These are phyloP conservation scores for Cerceris rybyensis DNA, from an alignment of 2,888 invertebrate species.

Conservation along the genomic window DNA sequence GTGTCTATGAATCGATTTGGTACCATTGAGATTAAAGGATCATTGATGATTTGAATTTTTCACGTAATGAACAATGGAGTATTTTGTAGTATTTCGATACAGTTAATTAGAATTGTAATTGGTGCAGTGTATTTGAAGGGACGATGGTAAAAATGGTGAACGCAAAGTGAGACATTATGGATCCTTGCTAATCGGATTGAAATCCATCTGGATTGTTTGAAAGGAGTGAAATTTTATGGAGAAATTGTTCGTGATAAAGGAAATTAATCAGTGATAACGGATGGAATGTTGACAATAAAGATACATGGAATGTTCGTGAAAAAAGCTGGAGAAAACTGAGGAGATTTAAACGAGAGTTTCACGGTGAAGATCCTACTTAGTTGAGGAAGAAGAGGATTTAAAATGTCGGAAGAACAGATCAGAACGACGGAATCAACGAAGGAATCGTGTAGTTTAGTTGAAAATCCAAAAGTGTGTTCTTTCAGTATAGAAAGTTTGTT, in stretches of 20 bases:
- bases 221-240: too few relatives aligned
- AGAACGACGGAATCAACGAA: slow-evolving; percentile 40
- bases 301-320: background rate
- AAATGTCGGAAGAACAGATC: slow-evolving; percentile 66
- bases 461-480: slow-evolving; percentile 67
- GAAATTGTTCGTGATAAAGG: too few relatives aligned
- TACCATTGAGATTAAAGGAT: background rate
- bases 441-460: slow-evolving; percentile 50
- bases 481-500: slow-evolving; percentile 78
- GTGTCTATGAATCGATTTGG: slow-evolving; percentile 47
- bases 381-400: slow-evolving; percentile 20
- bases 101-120: too few relatives aligned
- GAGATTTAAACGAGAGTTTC: slow-evolving; percentile 16
- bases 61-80: background rate
- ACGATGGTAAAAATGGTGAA: too few relatives aligned
- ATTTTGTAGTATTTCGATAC: background rate
- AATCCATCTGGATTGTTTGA: too few relatives aligned
- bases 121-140: too few relatives aligned
- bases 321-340: background rate
- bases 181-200: too few relatives aligned
- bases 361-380: background rate
- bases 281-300: too few relatives aligned
- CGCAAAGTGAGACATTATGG: too few relatives aligned
- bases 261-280: too few relatives aligned
- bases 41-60: background rate